phyloP scores from a whole-genome alignment of 2,113 vertebrate species.

The Onychostoma macrolepis region DNA sequence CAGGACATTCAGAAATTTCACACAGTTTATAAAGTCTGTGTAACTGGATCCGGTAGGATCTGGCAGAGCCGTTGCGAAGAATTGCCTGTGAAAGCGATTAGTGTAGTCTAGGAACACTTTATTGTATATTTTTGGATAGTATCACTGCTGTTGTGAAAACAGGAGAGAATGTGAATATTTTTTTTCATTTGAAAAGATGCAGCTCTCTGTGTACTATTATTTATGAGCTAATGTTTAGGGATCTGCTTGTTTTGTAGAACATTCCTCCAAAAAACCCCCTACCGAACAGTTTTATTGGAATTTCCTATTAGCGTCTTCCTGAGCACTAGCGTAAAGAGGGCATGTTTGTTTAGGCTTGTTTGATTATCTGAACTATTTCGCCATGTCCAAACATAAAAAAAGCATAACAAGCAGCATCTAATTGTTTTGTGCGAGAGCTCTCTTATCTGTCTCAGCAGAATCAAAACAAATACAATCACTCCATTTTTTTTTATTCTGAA shows the following conservation, averaged over 20 bases:
- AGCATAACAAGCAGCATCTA: slow-evolving; percentile 41
- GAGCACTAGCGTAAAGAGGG: slow-evolving; percentile 1
- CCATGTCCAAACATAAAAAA: slow-evolving; percentile 43
- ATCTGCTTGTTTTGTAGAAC: neutral
- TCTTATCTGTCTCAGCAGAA: slow-evolving; percentile 42
- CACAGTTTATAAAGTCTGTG: slow-evolving; percentile 11
- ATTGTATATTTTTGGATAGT: slow-evolving; percentile 26
- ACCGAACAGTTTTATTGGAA: slow-evolving; percentile 15
- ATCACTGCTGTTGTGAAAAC: slow-evolving; percentile 39
- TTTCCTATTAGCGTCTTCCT: slow-evolving; percentile 32
- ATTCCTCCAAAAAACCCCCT: neutral
- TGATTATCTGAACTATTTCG: slow-evolving; percentile 42
- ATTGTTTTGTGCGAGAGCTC: slow-evolving; percentile 48
- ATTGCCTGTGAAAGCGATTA: slow-evolving; percentile 48
- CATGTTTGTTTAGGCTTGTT: slow-evolving; percentile 48
- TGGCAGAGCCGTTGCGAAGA: slow-evolving; percentile 21
- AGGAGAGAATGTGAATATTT: slow-evolving; percentile 6
- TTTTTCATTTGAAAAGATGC: neutral
- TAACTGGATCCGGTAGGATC: slow-evolving; percentile 35
- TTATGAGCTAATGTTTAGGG: neutral
- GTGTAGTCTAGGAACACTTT: slow-evolving; percentile 35
- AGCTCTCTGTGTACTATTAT: neutral
- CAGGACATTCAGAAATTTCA: neutral
- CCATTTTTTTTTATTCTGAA: slow-evolving; percentile 33
- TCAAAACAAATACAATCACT: slow-evolving; percentile 56